phyloP scores from a whole-genome alignment of 1,140 invertebrate genomes.

The Dreissena rostriformis region DNA sequence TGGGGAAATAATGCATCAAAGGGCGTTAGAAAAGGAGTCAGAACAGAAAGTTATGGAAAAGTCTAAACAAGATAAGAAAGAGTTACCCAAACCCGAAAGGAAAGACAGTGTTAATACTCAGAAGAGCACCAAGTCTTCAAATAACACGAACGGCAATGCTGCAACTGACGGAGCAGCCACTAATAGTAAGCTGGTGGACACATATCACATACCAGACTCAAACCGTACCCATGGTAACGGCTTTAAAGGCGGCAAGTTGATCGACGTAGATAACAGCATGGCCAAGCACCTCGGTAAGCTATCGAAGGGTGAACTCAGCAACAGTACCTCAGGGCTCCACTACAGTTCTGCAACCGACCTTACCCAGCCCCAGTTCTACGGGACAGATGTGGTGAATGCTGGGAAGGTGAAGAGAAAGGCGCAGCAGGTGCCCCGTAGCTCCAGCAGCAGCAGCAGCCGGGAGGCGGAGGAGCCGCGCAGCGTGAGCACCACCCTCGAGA shows the following conservation, averaged over 20 bases:
- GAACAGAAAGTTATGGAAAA: background rate
- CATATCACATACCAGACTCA: slow-evolving; percentile 40
- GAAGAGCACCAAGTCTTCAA: background rate
- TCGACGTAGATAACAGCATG: slow-evolving; percentile 6
- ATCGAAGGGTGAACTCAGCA: slow-evolving; percentile 4
- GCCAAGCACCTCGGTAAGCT: slow-evolving; percentile 24
- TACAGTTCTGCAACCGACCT: slow-evolving; percentile 47
- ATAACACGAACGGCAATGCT: slow-evolving; percentile 24
- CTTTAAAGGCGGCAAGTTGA: slow-evolving; percentile 35
- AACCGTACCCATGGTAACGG: slow-evolving; percentile 1
- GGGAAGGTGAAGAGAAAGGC: background rate
- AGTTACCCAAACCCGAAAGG: background rate
- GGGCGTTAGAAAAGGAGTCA: too few relatives aligned
- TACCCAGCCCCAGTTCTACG: slow-evolving; percentile 2
- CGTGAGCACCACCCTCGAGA: slow-evolving; percentile 28
- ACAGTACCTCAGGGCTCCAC: slow-evolving; percentile 23
- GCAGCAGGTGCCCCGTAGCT: slow-evolving; percentile 17
- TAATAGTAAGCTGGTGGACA: slow-evolving; percentile 46
- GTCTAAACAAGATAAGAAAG: slow-evolving; percentile 18
- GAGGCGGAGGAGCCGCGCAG: slow-evolving; percentile 41
- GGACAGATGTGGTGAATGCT: background rate
- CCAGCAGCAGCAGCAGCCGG: slow-evolving; percentile 45
- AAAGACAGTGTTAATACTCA: background rate
- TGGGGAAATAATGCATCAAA: too few relatives aligned
- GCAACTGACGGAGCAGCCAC: background rate